These are phyloP conservation scores for Synodontis membranacea DNA, from an alignment of 2,113 vertebrate genomes.

Conservation along the genomic window DNA sequence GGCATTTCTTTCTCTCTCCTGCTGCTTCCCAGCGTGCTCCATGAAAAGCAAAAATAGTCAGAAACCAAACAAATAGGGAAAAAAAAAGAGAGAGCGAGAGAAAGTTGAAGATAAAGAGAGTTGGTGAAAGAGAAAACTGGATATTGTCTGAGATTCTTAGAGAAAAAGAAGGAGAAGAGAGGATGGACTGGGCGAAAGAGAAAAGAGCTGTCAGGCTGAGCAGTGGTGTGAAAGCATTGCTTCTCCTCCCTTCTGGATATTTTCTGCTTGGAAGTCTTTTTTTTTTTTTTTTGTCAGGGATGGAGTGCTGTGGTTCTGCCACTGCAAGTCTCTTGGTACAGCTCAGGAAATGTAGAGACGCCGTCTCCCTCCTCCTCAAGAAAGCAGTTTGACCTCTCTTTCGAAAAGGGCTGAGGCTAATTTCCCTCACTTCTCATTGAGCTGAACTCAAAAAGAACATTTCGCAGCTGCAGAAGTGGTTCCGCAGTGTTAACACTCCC, in stretches of 20 bases:
- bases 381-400: slow-evolving; percentile 22
- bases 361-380: background rate
- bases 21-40: slow-evolving; percentile 6
- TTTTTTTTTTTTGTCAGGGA: background rate
- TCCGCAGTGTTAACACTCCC: slow-evolving; percentile 25
- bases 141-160: background rate
- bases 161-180: background rate
- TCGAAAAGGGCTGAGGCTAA: slow-evolving; percentile 24
- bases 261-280: slow-evolving; percentile 8
- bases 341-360: slow-evolving; percentile 14
- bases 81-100: background rate
- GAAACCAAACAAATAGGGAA: background rate
- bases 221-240: slow-evolving; percentile 19
- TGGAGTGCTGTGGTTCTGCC: background rate
- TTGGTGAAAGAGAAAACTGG: background rate
- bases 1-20: slow-evolving; percentile 38
- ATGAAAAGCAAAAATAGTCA: slow-evolving; percentile 1
- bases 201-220: slow-evolving; percentile 10
- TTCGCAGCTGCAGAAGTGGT: slow-evolving; percentile 14
- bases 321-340: background rate
- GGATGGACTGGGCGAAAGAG: slow-evolving; percentile 17
- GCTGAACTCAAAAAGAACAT: slow-evolving; percentile 39
- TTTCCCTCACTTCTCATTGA: slow-evolving; percentile 41
- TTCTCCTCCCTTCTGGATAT: slow-evolving; percentile 46
- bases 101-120: background rate